phyloP scores from a whole-genome alignment of 2,888 invertebrate species.

The Crioceris asparagi region DNA sequence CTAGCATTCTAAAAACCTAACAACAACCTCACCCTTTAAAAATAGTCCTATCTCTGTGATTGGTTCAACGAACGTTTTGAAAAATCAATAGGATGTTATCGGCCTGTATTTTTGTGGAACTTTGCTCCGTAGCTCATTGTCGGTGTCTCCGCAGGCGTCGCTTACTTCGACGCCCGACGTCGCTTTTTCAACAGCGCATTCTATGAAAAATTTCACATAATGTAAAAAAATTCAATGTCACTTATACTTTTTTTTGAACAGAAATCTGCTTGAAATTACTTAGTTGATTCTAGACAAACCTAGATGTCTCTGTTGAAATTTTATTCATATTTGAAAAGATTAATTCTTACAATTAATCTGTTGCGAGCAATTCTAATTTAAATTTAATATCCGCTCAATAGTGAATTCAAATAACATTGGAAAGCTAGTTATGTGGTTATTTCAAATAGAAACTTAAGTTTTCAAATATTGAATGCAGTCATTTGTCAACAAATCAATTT shows the following conservation, averaged over 20 bases:
- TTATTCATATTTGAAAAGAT: too few species aligned
- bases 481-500: too few species aligned
- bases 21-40: slow-evolving; percentile 46
- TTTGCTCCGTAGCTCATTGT: slow-evolving; percentile 35
- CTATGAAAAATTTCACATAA: slow-evolving; percentile 30
- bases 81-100: slow-evolving; percentile 56
- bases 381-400: too few species aligned
- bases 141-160: slow-evolving; percentile 38
- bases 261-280: too few species aligned
- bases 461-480: too few species aligned
- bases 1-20: slow-evolving; percentile 36
- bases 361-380: too few species aligned
- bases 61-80: slow-evolving; percentile 47
- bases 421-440: too few species aligned
- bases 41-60: slow-evolving; percentile 43
- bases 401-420: too few species aligned
- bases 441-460: too few species aligned
- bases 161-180: slow-evolving; percentile 34
- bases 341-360: too few species aligned
- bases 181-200: slow-evolving; percentile 34
- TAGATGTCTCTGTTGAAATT: too few species aligned
- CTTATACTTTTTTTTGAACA: background rate
- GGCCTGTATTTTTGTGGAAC: slow-evolving; percentile 41
- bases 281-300: too few species aligned
- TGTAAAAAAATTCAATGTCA: slow-evolving; percentile 16